Evolutionary conservation across 2,888 invertebrate genomes (phyloP).

Genomic region (Coenonympha glycerion): DNA sequence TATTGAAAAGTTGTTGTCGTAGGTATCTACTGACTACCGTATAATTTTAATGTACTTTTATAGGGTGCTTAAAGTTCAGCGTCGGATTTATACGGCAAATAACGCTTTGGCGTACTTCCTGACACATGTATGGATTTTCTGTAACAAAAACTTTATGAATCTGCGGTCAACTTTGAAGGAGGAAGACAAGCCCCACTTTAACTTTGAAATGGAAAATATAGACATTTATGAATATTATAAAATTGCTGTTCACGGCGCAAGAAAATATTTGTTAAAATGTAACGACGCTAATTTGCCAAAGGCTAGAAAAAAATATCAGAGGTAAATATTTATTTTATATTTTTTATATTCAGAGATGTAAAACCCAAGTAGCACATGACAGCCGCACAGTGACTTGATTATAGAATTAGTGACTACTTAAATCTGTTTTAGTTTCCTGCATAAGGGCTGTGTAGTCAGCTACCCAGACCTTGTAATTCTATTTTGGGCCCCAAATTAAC

Average conservation of each 20-base stretch:
- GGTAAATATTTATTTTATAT: conserved; percentile 51
- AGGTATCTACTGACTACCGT: too few relatives aligned
- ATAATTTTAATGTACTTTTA: conserved; percentile 23
- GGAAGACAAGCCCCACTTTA: conserved; percentile 75
- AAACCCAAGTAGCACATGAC: too few relatives aligned
- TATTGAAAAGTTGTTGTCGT: neutral
- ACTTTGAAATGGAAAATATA: conserved; percentile 70
- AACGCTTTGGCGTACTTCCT: conserved; percentile 83
- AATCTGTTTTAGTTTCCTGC: too few relatives aligned
- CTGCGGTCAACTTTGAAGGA: conserved; percentile 69
- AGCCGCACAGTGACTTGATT: too few relatives aligned
- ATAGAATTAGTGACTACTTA: too few relatives aligned
- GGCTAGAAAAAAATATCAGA: conserved; percentile 66
- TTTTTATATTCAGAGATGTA: too few relatives aligned
- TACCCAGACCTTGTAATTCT: too few relatives aligned
- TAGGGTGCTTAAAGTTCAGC: conserved; percentile 87
- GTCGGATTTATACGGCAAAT: conserved; percentile 85
- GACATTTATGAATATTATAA: conserved; percentile 70
- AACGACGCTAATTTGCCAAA: conserved; percentile 72
- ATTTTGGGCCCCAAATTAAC: too few relatives aligned
- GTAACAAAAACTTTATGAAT: conserved; percentile 53
- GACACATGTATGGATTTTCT: conserved; percentile 85
- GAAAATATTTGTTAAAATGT: conserved; percentile 73
- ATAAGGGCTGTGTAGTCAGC: too few relatives aligned
- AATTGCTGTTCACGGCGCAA: conserved; percentile 77